These are phyloP conservation scores for Nemotelus pantherinus DNA, from an alignment of 2,888 invertebrate species.

Conservation along the genomic window DNA sequence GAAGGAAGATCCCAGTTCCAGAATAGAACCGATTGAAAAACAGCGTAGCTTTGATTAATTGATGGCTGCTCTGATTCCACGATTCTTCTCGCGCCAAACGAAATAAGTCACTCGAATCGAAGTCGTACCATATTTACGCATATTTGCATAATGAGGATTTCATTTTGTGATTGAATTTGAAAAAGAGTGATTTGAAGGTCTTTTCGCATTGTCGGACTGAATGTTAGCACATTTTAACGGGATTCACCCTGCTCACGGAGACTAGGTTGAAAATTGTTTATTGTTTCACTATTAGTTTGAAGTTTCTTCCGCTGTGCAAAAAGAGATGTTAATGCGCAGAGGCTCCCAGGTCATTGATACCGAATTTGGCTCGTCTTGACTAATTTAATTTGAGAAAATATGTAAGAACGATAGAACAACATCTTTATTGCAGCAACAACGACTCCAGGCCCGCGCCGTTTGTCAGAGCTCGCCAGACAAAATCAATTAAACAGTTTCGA, in stretches of 20 bases:
- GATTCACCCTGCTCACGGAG: too few species aligned
- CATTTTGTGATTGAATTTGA: conserved; percentile 27
- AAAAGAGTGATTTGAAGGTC: neutral
- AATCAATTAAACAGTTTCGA: conserved; percentile 27
- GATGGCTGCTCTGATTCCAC: conserved; percentile 6
- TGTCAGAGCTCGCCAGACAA: conserved; percentile 7
- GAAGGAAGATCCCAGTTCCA: neutral
- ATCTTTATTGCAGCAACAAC: too few species aligned
- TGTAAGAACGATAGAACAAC: too few species aligned
- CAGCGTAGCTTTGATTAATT: conserved; percentile 31
- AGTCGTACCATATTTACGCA: neutral
- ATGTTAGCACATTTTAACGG: too few species aligned
- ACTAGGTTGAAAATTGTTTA: too few species aligned
- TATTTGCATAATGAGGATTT: conserved; percentile 10
- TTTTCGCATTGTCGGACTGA: too few species aligned
- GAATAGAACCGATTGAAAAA: neutral
- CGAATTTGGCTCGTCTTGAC: too few species aligned
- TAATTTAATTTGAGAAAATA: too few species aligned
- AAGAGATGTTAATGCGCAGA: too few species aligned
- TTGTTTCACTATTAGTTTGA: too few species aligned
- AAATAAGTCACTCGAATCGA: neutral
- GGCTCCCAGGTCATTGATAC: too few species aligned
- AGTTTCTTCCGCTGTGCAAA: too few species aligned
- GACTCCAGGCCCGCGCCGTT: neutral
- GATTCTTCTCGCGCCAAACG: neutral